A percentile compares a stretch with the other conserved stretches of the same genome.
Conservation (phyloP, 2,113 vertebrate species). For the Serinus canaria region DNA sequence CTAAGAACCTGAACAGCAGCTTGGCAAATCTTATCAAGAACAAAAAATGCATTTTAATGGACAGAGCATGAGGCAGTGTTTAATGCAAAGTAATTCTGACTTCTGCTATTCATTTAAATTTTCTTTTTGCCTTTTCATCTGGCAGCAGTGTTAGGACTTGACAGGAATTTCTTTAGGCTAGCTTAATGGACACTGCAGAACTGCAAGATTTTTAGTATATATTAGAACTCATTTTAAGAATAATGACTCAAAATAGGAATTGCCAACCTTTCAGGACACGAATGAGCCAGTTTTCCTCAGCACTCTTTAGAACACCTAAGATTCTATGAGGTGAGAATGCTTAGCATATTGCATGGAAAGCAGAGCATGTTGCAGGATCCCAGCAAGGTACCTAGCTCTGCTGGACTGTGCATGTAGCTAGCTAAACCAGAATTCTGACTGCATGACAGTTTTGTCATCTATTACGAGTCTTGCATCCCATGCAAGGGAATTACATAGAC, state of each 20-base stretch:
- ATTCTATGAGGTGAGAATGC: not conserved
- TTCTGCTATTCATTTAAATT: not conserved
- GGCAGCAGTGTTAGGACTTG: not conserved
- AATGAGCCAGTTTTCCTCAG: not conserved
- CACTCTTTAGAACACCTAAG: not conserved
- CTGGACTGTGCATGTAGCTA: not conserved
- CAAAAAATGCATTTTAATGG: not conserved
- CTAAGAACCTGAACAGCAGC: not conserved
- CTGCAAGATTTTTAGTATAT: not conserved
- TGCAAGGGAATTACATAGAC: not conserved
- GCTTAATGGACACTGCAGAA: not conserved
- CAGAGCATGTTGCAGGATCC: not conserved
- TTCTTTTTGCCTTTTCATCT: not conserved
- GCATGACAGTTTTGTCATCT: not conserved
- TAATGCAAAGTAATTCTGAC: not conserved
- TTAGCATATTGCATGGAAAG: not conserved
- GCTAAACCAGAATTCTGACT: not conserved
- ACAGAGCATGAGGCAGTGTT: not conserved
- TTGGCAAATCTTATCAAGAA: not conserved
- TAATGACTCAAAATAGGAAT: not conserved
- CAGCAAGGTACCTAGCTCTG: not conserved
- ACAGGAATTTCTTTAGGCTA: not conserved
- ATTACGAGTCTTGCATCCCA: not conserved
- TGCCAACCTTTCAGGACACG: not conserved
- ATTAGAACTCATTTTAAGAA: not conserved